Evolutionary conservation across 2,113 vertebrate genomes (phyloP).

Genomic region (Glareola pratincola): DNA sequence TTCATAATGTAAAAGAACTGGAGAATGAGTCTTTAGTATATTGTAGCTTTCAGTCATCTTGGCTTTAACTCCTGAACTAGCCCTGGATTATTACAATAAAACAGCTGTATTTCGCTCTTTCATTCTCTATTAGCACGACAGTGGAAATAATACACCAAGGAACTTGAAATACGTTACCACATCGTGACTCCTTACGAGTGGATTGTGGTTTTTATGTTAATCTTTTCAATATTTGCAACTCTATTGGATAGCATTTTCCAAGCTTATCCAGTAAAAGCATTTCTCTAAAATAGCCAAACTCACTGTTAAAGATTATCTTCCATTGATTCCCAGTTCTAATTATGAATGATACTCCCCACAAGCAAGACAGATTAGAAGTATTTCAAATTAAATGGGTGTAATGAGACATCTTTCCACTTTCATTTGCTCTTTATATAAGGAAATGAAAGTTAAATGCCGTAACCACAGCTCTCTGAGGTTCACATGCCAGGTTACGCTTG

Average conservation of each 20-base stretch:
- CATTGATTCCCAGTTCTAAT: conserved; percentile 26
- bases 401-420: conserved; percentile 44
- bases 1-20: background rate
- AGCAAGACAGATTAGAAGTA: conserved; percentile 40
- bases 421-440: conserved; percentile 8
- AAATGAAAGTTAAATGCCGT: background rate
- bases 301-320: background rate
- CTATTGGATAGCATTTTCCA: background rate
- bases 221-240: background rate
- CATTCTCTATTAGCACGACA: background rate
- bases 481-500: background rate
- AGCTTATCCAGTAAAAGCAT: background rate
- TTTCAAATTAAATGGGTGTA: conserved; percentile 33
- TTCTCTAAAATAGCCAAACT: background rate
- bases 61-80: conserved; percentile 2
- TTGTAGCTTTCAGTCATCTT: conserved; percentile 18
- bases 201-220: background rate
- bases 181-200: background rate
- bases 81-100: background rate
- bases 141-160: background rate
- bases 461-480: background rate
- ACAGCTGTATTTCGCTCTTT: background rate
- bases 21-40: conserved; percentile 26
- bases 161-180: background rate
- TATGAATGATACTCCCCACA: conserved; percentile 36